Base-by-base conservation (phyloP, 2,113 vertebrate genomes). In the Prochilodus magdalenae region DNA sequence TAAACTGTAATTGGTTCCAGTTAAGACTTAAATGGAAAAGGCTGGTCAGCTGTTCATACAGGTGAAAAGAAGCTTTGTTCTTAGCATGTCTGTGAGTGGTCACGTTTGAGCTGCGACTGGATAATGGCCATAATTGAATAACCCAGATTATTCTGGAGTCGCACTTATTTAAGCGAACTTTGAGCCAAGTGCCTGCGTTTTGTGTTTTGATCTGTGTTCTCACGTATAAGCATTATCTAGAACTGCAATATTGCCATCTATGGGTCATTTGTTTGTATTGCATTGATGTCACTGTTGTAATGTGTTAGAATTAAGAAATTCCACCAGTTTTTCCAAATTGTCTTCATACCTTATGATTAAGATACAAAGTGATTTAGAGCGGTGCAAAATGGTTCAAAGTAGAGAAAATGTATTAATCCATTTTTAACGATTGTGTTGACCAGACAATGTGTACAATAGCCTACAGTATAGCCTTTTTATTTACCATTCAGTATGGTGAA, bases 81-180 rank as follows among this genome's bases (percentile, higher is more conserved):
- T 29, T 44, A 4, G n/a, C 36, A 44, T 65, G 75, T 55, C 55
- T 81, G 86, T 59, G 74, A 36, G 36, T 36, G n/a, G 74, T 79
- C 66, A 24, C 36, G 18, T 30, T 60, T 22, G 69, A 83, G 86
- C 84, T 88, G 84, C 86, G 86, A 79, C 74, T 70, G 26, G 79
- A 83, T 84, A 86, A 79, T 89, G 87, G 78, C 81, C 36, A 22
- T 85, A 87, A 87, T 88, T 89, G 73, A 87, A 84, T 91, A 87
- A 87, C 82, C 85, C 80, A 88, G 87, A 90, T 91, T 90, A 90
- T 86, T 36, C 12, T 53, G 83, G 53, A 57, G 67, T 86, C 86
- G 83, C 87, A 88, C 20, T 6, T 73, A 83, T 86, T 73, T 80
- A 59, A 77, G 81, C 82, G 62, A 85, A 80, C 72, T 83, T 81